phyloP scores from a whole-genome alignment of 2,888 invertebrate genomes.

The Nineta flava region DNA sequence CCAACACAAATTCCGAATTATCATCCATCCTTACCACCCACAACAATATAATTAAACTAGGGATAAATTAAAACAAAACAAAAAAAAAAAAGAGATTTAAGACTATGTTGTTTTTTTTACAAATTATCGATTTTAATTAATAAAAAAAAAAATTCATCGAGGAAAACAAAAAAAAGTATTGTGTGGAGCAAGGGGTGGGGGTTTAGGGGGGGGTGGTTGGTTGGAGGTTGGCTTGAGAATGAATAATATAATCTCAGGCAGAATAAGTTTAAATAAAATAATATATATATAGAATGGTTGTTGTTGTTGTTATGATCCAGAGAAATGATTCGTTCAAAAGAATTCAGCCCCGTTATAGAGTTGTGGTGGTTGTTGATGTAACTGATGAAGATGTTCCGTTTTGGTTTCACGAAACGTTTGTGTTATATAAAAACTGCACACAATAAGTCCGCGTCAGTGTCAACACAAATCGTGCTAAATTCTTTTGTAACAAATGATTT shows the following conservation, averaged over 20 bases:
- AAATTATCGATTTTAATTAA: conserved; percentile 3
- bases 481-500: conserved; percentile 3
- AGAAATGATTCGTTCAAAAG: background rate
- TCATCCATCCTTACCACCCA: conserved; percentile 48
- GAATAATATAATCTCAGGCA: background rate
- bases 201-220: no score
- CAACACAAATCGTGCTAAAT: conserved; percentile 1
- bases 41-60: conserved; percentile 44
- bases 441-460: no score
- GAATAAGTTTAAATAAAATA: background rate
- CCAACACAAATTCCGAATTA: no score
- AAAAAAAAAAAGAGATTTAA: conserved; percentile 6
- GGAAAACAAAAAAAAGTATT: background rate
- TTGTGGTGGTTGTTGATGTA: no score
- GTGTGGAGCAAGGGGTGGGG: conserved; percentile 5
- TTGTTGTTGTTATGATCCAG: no score
- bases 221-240: background rate
- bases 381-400: background rate
- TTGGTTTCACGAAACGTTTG: no score
- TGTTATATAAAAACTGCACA: no score
- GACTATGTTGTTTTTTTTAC: conserved; percentile 13
- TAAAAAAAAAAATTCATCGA: conserved; percentile 4
- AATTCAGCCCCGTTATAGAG: background rate
- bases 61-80: conserved; percentile 36
- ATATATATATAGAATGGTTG: background rate